Evolutionary conservation across 92 coral and sea anemone species (phyloP), one percentile per base, ranked within the genome.

Genomic region (Palythoa grandis): DNA sequence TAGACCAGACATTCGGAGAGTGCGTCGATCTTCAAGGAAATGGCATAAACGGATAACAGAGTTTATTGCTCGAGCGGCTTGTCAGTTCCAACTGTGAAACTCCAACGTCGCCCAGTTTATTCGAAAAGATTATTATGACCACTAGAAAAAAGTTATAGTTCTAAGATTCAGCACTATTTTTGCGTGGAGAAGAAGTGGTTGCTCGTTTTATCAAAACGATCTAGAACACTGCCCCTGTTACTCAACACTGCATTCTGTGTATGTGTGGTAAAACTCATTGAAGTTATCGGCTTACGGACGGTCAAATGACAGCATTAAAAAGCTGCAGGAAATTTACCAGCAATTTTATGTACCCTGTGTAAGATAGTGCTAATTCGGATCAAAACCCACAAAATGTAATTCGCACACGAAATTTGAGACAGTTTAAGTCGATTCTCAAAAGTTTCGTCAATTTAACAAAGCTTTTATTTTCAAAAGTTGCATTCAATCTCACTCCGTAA

Each of bases 31-130:
- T 79, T 79, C 23, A 43, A 65, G 14, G 25, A 39, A 78, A 38
- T 40, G 3, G 37, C 14, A 78, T 76, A 79, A 79, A 79, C 84
- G 73, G 74, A 79, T 79, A 19, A 79, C 54, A 76, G 19, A 52
- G 20, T 79, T 40, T 12, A 43, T 79, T 79, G 15, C 73, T 79
- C 63, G 71, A 79, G 84, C 58, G 74, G 52, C 52, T 39, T 50
- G 29, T 39, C n/a, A 19, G 52, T 14, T 19, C 35, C 35, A 29
- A 29, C 35, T 29, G 35, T 29, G 35, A 29, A 65, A 80, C 20
- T 79, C 58, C 35, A 80, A 79, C 84, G 22, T 23, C 63, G 84
- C 22, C 29, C 37, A n/a, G 73, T 43, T n/a, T 60, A 17, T 52
- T 63, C 73, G 71, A 63, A 63, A 61, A 66, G 72, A 66, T 14